Evolutionary conservation across 1,140 invertebrate genomes (phyloP), one percentile per base, ranked within the genome.

Genomic region (Saccostrea cuccullata): DNA sequence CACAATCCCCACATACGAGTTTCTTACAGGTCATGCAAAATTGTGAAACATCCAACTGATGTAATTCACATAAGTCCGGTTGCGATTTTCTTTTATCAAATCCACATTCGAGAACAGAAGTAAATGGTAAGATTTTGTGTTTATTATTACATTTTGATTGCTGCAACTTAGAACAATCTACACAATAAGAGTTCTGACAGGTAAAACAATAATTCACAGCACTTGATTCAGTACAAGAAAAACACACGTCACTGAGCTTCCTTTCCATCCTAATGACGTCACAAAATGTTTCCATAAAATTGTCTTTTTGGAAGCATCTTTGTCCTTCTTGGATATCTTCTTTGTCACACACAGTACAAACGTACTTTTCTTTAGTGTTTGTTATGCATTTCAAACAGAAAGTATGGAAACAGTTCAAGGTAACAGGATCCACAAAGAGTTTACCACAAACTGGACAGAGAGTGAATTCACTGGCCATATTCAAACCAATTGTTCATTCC

Each of bases 191-290:
- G 6, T 36, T 36, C 23, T 77, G 70, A 15, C 70, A 77, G 15
- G 30, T 13, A 30, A 77, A 77, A 36, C 70, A 77, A 12, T 77
- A 77, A 36, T 77, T 77, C 26, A 36, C 23, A 30, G 70, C 26
- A 77, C 70, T 30, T 30, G 11, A 15, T 26, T 77, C 70, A 26
- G 12, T 36, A 13, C 70, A 77, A 17, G 23, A 15, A 77, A 77
- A 77, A 30, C 70, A 77, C 2, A 6, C 26, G 30, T 77, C 23
- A 30, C 30, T 77, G 12, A 77, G 70, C 30, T 77, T 77, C 12
- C 70, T 77, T 13, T 77, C 70, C 70, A 36, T 77, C 26, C 70
- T 26, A 36, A 77, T 77, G 70, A 77, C 70, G 30, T 77, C 70
- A 77, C 70, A 77, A 77, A 36, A 77, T 30, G 70, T 77, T 77